phyloP scores from a whole-genome alignment of 2,113 vertebrate genomes.

The Cinclus mexicanus region DNA sequence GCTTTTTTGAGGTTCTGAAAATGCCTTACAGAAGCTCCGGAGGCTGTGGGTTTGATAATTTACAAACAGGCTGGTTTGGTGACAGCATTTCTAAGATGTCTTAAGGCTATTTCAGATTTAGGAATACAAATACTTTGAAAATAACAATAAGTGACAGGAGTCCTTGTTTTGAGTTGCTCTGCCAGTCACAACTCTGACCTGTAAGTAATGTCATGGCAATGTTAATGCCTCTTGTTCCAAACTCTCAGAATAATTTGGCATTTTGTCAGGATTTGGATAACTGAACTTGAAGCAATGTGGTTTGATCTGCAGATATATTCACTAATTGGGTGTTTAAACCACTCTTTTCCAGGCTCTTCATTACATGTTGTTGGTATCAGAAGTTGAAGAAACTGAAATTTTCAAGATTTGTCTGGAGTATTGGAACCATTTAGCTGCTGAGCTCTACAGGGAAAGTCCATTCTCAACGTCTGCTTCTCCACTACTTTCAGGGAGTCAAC shows the following conservation, averaged over 20 bases:
- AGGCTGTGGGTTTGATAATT: not conserved
- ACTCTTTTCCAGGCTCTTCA: constrained; percentile 86
- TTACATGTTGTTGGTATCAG: constrained; percentile 97
- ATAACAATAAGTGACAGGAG: not conserved
- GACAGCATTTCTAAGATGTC: not conserved
- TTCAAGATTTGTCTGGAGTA: constrained; percentile 99
- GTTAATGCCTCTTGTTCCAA: not conserved
- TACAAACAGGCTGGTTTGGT: not conserved
- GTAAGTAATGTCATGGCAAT: not conserved
- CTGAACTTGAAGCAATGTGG: not conserved
- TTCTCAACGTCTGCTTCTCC: constrained; percentile 96
- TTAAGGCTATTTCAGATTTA: not conserved
- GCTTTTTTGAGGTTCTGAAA: not conserved
- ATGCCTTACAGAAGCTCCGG: not conserved
- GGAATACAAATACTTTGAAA: not conserved
- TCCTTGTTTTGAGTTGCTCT: not conserved
- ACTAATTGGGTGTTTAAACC: not conserved
- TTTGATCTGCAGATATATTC: not conserved
- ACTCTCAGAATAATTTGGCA: not conserved
- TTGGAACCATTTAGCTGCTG: constrained; percentile 98
- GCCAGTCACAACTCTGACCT: not conserved
- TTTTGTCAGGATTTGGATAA: not conserved
- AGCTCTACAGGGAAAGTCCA: constrained; percentile 95
- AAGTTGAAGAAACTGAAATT: constrained; percentile 99
- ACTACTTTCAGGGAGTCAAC: constrained; percentile 92